A percentile compares a stretch with the other conserved stretches of the same genome.
phyloP scores from a whole-genome alignment of 1,140 invertebrate genomes.

The Drosophila azteca region DNA sequence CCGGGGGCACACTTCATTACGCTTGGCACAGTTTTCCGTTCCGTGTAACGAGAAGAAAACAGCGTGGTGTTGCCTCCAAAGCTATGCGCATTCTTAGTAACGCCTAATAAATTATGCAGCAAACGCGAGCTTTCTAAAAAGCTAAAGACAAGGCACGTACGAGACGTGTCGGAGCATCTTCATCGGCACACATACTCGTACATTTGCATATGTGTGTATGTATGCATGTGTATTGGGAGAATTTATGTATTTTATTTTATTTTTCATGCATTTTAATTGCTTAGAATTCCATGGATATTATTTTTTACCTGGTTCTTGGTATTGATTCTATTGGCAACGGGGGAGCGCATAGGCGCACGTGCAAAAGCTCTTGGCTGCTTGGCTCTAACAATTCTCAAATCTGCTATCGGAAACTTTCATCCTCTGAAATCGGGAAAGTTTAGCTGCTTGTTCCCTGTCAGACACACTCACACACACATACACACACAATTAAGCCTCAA shows the following conservation, averaged over 20 bases:
- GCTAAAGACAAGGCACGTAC: slow-evolving; percentile 23
- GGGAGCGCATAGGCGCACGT: background rate
- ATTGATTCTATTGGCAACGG: too few relatives aligned
- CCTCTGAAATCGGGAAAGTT: slow-evolving; percentile 29
- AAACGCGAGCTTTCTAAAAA: slow-evolving; percentile 70
- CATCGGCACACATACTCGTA: slow-evolving; percentile 1
- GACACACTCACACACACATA: too few relatives aligned
- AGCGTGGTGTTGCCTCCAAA: slow-evolving; percentile 16
- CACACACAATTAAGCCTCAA: slow-evolving; percentile 55
- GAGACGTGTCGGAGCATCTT: slow-evolving; percentile 29
- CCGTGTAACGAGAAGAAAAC: slow-evolving; percentile 2
- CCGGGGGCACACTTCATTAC: slow-evolving; percentile 49
- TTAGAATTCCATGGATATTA: slow-evolving; percentile 13
- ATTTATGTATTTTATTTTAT: background rate
- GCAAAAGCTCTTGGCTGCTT: background rate
- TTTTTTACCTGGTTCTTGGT: too few relatives aligned
- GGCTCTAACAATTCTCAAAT: too few relatives aligned
- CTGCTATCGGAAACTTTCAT: slow-evolving; percentile 38
- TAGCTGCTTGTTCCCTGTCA: background rate
- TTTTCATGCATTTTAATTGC: slow-evolving; percentile 4
- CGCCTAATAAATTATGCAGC: slow-evolving; percentile 78
- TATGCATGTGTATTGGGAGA: slow-evolving; percentile 7
- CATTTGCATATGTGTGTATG: too few relatives aligned
- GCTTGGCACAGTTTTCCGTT: slow-evolving; percentile 36
- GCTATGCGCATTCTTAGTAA: slow-evolving; percentile 55